These are phyloP conservation scores for Meleagris gallopavo DNA, from an alignment of 2,113 vertebrate species.

Conservation along the genomic window DNA sequence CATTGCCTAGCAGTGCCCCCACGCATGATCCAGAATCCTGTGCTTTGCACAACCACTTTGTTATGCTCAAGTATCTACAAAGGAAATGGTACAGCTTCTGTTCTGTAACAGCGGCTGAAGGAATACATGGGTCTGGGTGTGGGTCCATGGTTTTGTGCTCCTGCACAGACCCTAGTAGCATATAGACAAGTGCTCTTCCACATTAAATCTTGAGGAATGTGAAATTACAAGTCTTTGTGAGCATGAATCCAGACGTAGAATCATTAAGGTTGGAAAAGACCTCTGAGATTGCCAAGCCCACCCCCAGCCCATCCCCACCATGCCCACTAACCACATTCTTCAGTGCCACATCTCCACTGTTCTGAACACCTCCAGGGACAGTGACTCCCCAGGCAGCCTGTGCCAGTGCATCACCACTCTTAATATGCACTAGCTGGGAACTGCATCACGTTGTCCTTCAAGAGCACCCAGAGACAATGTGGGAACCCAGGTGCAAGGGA, in stretches of 20 bases:
- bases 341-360: too few species aligned
- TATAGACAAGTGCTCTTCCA: background rate
- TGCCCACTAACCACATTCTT: too few species aligned
- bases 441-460: background rate
- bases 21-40: background rate
- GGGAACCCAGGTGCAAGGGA: background rate
- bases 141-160: background rate
- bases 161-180: background rate
- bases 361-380: too few species aligned
- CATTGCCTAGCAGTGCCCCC: background rate
- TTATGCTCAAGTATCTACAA: background rate
- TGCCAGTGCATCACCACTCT: too few species aligned
- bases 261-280: too few species aligned
- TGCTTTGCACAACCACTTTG: background rate
- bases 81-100: background rate
- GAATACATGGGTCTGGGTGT: background rate
- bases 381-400: too few species aligned
- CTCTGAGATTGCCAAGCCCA: too few species aligned
- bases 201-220: background rate
- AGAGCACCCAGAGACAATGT: rapidly evolving
- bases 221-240: background rate
- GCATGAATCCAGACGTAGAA: rapidly evolving
- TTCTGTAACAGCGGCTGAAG: background rate
- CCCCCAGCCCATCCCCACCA: too few species aligned
- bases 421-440: background rate